Base-by-base conservation (phyloP, 2,797 vertebrate genomes). In the Cynopterus sphinx region DNA sequence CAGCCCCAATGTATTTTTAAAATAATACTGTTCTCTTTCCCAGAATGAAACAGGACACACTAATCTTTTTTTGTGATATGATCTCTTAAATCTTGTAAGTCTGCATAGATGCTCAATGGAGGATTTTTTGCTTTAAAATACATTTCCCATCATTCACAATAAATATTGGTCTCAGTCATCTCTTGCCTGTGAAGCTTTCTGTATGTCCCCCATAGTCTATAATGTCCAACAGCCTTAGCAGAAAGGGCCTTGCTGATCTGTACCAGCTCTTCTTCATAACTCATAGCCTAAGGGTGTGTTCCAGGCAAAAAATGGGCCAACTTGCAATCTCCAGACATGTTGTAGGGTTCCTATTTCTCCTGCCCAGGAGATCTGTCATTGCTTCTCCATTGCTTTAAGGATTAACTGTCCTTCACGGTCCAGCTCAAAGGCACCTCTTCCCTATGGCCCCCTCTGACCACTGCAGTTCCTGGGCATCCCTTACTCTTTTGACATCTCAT, bases 181-280 rank as follows among this genome's bases (percentile, higher is more conserved):
- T 55, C 5, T 90, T 8, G 28, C 22, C 28, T 74, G 24, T 31
- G 68, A 74, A 70, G 13, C 15, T 95, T 36, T 83, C 53, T n/a
- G 0, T 82, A 1, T 15, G 9, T 63, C 57, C 7, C 39, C 3
- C 9, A 2, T 2, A 8, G 36, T 6, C 5, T 49, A 0, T n/a
- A 51, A 49, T 49, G 49, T 17, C 83, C 16, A 51, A 55, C 46
- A 49, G 28, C 41, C 31, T 31, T 43, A 26, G 26, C 9, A 70
- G 39, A 15, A 9, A 39, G 28, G 28, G 9, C 1, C 16, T 31
- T 1, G 3, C 22, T 0, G 7, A 15, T 68, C 15, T 3, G 17
- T 39, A 1, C 10, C 31, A 33, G 28, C 15, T 57, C 71, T 28
- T 46, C n/a, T 59, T 39, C 41, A 24, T 2, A 53, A 26, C 2